Evolutionary conservation across 2,888 invertebrate species (phyloP).

Genomic region (Hylaea fasciaria): DNA sequence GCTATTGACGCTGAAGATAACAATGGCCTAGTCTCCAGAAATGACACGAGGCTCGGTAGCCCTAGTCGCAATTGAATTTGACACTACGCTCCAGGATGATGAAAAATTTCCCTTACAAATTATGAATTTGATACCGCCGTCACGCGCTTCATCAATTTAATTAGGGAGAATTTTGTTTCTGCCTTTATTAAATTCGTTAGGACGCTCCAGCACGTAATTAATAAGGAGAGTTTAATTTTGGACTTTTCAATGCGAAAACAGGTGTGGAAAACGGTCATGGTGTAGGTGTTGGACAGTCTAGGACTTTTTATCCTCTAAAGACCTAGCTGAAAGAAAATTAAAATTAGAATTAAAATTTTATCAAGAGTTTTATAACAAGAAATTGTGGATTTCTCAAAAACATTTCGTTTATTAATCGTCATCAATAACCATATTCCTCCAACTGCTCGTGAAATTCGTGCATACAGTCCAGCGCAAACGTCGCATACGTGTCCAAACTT

Average conservation of each 20-base stretch:
- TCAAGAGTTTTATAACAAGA: too few relatives aligned
- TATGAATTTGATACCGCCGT: constrained; percentile 73
- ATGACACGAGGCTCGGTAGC: constrained; percentile 2
- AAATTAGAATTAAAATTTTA: too few relatives aligned
- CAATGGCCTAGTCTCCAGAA: background rate
- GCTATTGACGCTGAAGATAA: background rate
- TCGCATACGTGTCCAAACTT: too few relatives aligned
- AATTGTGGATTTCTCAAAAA: too few relatives aligned
- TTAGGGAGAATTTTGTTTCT: constrained; percentile 65
- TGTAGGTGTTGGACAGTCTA: background rate
- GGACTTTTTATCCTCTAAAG: too few relatives aligned
- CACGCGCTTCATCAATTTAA: constrained; percentile 76
- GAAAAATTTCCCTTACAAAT: constrained; percentile 79
- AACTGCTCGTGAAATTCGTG: too few relatives aligned
- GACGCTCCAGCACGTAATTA: constrained; percentile 48
- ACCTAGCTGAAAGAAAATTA: too few relatives aligned
- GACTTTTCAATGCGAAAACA: constrained; percentile 12
- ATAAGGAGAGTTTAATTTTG: constrained; percentile 49
- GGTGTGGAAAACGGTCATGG: constrained; percentile 8
- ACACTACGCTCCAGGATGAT: constrained; percentile 65
- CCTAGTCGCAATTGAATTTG: constrained; percentile 73
- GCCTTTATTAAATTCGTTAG: constrained; percentile 56
- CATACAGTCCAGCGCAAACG: too few relatives aligned
- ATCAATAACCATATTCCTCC: too few relatives aligned
- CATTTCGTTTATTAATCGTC: too few relatives aligned